Base-by-base conservation (phyloP, 2,888 invertebrate species). In the Ichneumoninae sp. region DNA sequence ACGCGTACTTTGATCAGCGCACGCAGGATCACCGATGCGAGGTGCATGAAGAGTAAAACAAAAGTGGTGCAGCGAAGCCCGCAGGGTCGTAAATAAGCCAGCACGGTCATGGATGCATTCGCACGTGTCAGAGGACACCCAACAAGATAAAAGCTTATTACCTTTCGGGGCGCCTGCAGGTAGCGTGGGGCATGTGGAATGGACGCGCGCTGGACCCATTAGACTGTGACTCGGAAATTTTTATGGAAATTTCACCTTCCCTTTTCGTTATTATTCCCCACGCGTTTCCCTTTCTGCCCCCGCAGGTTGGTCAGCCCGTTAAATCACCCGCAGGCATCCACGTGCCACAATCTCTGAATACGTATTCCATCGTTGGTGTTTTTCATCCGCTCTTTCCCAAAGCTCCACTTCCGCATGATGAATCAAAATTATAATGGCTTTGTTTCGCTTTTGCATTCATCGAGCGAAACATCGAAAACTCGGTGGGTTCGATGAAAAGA, bases 141-240 rank as follows among this genome's bases (percentile, higher is more conserved):
- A 22, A 22, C 22, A 22, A 13, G 22, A 22, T 13, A 13, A 40
- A 71, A 71, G 22, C 36, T 70, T 33, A 33, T 33, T 13, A 6
- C 40, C n/a, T 19, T 40, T 40, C 40, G 40, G 40, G 2, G 33
- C 10, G 40, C 36, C 40, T 6, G 4, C 44, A 47, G 13, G 44
- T 47, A 16, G 16, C 4, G 44, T 47, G 0, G 44, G 16, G 16
- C 26, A 26, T 44, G 26, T 57, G 3, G 36, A 52, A 71, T 16
- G n/a, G 44, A 72, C 72, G 47, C 44, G 60, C 44, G 60, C 60
- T 8, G 30, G 26, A 57, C 30, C 26, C 44, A 40, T 36, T 60
- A 16, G 26, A 40, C 8, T 6, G n/a, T 40, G 26, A 26, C 22
- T 13, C 22, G 36, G 19, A 13, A 47, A 36, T 57, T 57, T 60